Conservation (phyloP, 2,113 vertebrate species). For the Osmerus mordax region DNA sequence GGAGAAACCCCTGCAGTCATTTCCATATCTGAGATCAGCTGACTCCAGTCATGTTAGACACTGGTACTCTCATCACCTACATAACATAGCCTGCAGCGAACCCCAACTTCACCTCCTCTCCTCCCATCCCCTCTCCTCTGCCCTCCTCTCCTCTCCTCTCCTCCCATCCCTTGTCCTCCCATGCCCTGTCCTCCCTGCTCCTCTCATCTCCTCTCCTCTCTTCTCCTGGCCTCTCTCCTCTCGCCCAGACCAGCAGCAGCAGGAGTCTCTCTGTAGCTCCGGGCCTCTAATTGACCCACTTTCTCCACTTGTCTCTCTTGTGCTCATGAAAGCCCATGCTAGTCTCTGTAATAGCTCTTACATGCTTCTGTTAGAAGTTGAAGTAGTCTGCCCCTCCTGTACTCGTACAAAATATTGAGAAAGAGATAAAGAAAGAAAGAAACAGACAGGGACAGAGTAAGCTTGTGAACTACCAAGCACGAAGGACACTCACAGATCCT, state of each 20-base stretch:
- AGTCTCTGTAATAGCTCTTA: constrained; percentile 39
- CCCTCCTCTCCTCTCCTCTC: constrained; percentile 27
- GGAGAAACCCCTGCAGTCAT: constrained; percentile 42
- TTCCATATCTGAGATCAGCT: constrained; percentile 59
- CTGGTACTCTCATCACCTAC: constrained; percentile 34
- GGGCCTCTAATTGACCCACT: constrained; percentile 67
- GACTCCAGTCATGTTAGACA: constrained; percentile 45
- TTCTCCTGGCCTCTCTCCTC: no score
- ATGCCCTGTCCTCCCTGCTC: constrained; percentile 16
- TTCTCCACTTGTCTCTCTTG: constrained; percentile 59
- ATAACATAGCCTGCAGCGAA: no score
- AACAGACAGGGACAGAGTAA: constrained; percentile 12
- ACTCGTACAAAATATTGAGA: constrained; percentile 54
- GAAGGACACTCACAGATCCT: no score
- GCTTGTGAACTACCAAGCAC: no score
- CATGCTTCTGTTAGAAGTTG: constrained; percentile 43
- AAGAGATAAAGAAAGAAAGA: constrained; percentile 40
- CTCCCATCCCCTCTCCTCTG: no score
- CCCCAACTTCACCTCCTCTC: no score
- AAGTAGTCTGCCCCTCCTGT: constrained; percentile 35
- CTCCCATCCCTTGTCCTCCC: constrained; percentile 30
- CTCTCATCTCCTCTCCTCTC: not conserved
- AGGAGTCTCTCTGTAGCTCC: constrained; percentile 49
- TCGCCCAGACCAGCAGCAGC: constrained; percentile 37
- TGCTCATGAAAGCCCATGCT: constrained; percentile 48